Evolutionary conservation across 1,140 invertebrate genomes (phyloP).

Genomic region (Drosophila dunni): DNA sequence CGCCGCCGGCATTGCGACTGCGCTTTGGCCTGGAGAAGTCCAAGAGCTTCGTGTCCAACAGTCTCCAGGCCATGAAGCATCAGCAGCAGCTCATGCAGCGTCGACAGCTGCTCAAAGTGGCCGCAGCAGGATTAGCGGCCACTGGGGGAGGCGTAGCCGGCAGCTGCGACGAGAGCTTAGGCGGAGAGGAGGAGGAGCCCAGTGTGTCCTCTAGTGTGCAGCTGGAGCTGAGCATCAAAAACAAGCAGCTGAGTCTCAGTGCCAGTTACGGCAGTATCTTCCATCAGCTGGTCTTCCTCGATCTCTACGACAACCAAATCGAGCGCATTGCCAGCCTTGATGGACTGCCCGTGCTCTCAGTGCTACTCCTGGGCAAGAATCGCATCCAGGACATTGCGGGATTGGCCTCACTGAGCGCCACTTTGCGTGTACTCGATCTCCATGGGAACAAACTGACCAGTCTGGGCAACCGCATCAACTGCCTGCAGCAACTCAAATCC

Average conservation of each 20-base stretch:
- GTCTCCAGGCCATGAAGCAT: conserved; percentile 73
- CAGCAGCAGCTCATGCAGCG: conserved; percentile 68
- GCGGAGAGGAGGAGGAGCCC: conserved; percentile 64
- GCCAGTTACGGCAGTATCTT: conserved; percentile 86
- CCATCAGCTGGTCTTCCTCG: conserved; percentile 94
- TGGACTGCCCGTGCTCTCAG: conserved; percentile 90
- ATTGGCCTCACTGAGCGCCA: conserved; percentile 57
- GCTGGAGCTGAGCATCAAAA: conserved; percentile 75
- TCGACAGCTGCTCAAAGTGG: conserved; percentile 51
- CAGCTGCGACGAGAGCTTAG: conserved; percentile 59
- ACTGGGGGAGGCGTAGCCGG: conserved; percentile 11
- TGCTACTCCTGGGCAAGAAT: conserved; percentile 95
- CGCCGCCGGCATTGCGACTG: conserved; percentile 51
- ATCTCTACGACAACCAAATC: conserved; percentile 97
- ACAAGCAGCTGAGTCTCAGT: conserved; percentile 71
- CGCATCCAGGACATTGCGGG: conserved; percentile 86
- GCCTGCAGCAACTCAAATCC: conserved; percentile 91
- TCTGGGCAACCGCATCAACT: conserved; percentile 85
- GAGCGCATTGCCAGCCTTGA: conserved; percentile 92
- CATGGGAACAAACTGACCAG: conserved; percentile 93
- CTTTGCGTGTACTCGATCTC: conserved; percentile 91
- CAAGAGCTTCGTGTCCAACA: conserved; percentile 79
- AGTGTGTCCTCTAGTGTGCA: conserved; percentile 34
- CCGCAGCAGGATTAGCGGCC: conserved; percentile 5
- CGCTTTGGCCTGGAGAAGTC: conserved; percentile 77